These are phyloP conservation scores for Corvus moneduloides DNA, from an alignment of 2,113 vertebrate species.

Conservation along the genomic window DNA sequence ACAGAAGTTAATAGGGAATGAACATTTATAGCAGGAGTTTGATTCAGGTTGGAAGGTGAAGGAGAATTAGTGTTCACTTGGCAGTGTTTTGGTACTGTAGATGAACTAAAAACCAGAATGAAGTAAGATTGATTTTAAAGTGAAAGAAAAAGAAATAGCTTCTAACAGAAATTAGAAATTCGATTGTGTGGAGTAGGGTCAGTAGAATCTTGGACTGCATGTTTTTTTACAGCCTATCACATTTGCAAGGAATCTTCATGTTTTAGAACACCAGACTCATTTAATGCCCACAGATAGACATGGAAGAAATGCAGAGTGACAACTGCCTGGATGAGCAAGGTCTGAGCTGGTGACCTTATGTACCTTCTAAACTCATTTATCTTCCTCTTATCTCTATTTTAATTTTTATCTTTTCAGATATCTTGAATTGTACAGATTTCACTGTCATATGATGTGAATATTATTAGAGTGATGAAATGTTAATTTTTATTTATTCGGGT, in stretches of 20 bases:
- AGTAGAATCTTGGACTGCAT: not conserved
- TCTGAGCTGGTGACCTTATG: not conserved
- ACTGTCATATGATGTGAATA: not conserved
- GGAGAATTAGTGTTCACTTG: not conserved
- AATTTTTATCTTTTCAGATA: not conserved
- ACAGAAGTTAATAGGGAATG: not conserved
- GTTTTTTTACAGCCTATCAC: not conserved
- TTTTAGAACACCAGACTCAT: not conserved
- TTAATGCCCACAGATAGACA: not conserved
- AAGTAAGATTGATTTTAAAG: not conserved
- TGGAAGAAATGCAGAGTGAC: not conserved
- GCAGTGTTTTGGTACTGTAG: not conserved
- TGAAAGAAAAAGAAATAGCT: not conserved
- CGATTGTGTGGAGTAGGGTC: not conserved
- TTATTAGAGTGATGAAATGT: not conserved
- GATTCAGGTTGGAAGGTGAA: not conserved
- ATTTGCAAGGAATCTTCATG: not conserved
- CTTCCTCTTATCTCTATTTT: not conserved
- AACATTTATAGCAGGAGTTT: not conserved
- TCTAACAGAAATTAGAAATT: not conserved
- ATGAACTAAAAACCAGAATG: not conserved
- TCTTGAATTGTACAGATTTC: not conserved
- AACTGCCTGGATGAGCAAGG: not conserved
- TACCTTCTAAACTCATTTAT: not conserved
- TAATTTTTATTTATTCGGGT: not conserved